Percentiles rank a stretch among this genome's conserved stretches.
phyloP scores from a whole-genome alignment of 2,113 vertebrate species.

The Sprattus sprattus region DNA sequence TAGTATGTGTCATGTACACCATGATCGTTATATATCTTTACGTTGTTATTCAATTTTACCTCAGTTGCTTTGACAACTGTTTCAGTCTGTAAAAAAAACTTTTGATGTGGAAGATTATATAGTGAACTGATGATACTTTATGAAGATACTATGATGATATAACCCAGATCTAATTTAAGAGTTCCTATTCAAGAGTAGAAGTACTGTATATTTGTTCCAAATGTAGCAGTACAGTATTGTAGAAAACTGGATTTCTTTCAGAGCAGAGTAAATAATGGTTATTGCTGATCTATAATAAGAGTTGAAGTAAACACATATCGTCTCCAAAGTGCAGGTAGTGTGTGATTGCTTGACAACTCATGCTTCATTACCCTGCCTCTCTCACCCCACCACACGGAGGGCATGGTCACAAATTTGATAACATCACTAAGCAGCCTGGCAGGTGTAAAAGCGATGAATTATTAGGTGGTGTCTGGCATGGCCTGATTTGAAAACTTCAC shows the following conservation, averaged over 20 bases:
- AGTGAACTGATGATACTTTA: neutral
- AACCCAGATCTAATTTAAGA: neutral
- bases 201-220: neutral
- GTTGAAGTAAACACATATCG: neutral
- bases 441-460: neutral
- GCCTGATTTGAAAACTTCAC: conserved; percentile 1
- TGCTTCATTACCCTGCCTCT: neutral
- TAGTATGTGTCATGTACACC: neutral
- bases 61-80: conserved; percentile 9
- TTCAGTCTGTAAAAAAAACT: neutral
- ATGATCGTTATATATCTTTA: neutral
- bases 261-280: neutral
- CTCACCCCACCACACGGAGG: neutral
- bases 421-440: neutral
- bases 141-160: neutral
- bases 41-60: neutral
- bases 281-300: neutral
- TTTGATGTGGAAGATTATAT: neutral
- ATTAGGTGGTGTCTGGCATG: neutral
- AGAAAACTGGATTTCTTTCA: neutral
- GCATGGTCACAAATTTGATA: neutral
- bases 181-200: neutral
- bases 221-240: neutral
- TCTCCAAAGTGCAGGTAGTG: neutral
- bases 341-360: neutral